These are phyloP conservation scores for Anaspis maculata DNA, from an alignment of 2,888 invertebrate species.

Conservation along the genomic window DNA sequence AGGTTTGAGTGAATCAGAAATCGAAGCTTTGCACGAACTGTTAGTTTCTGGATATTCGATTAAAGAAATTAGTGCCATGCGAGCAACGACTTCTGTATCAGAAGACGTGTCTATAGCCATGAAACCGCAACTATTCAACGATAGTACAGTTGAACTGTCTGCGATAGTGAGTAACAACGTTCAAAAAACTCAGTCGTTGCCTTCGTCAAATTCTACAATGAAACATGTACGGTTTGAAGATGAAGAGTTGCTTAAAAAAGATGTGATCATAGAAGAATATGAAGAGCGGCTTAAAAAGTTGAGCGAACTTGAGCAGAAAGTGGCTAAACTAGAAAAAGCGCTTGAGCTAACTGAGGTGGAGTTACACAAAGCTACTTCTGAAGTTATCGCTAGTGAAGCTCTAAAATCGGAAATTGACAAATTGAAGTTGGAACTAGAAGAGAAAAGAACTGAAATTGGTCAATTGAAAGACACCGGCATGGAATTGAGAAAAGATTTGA, in stretches of 20 bases:
- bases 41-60: constrained; percentile 47
- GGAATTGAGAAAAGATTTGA: too few species aligned
- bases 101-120: too few species aligned
- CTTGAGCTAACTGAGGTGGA: constrained; percentile 49
- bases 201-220: constrained; percentile 35
- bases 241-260: constrained; percentile 47
- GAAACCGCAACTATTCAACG: too few species aligned
- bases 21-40: constrained; percentile 36
- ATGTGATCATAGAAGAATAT: constrained; percentile 48
- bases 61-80: too few species aligned
- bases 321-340: constrained; percentile 48
- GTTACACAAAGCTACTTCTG: constrained; percentile 45
- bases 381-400: too few species aligned
- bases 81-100: too few species aligned
- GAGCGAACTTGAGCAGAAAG: constrained; percentile 44
- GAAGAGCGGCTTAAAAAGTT: constrained; percentile 50
- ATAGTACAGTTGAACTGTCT: constrained; percentile 24
- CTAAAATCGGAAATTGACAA: too few species aligned
- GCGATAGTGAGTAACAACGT: background rate
- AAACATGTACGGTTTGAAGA: constrained; percentile 45
- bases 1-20: constrained; percentile 51
- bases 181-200: background rate
- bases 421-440: constrained; percentile 23
- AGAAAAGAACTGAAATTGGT: constrained; percentile 43
- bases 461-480: constrained; percentile 51